Evolutionary conservation across 2,797 vertebrate genomes (phyloP).

Genomic region (Pipistrellus pipistrellus): DNA sequence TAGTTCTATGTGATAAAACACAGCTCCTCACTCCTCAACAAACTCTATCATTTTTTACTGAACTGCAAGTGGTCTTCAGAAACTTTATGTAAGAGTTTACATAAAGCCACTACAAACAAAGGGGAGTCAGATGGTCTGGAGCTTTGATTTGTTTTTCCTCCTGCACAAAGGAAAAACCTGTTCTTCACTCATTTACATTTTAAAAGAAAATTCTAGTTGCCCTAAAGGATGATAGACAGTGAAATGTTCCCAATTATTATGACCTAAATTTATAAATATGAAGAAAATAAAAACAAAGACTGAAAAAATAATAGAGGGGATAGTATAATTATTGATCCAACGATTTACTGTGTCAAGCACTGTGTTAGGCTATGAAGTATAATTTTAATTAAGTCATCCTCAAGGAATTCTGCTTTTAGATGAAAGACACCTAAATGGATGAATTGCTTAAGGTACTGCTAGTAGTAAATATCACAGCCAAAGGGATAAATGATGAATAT

Average conservation of each 20-base stretch:
- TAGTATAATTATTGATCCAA: background rate
- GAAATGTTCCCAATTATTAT: conserved; percentile 32
- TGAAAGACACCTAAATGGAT: background rate
- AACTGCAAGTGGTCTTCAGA: background rate
- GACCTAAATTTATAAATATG: background rate
- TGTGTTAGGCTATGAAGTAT: background rate
- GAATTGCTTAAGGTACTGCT: background rate
- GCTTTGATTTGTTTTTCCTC: background rate
- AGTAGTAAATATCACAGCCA: background rate
- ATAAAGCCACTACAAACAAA: background rate
- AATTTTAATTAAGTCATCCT: background rate
- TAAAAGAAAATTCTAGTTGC: conserved; percentile 16
- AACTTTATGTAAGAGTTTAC: background rate
- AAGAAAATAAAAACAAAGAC: background rate
- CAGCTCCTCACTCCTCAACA: background rate
- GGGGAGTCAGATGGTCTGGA: background rate
- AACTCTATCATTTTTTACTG: background rate
- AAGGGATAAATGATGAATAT: background rate
- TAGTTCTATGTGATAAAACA: conserved; percentile 14
- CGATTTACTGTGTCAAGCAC: background rate
- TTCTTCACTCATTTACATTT: conserved; percentile 64
- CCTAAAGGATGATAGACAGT: conserved; percentile 70
- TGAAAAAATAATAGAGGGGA: background rate
- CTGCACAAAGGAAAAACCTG: background rate
- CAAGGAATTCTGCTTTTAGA: background rate